Evolutionary conservation across 1,140 invertebrate genomes (phyloP).

Genomic region (Sycophaga agraensis): DNA sequence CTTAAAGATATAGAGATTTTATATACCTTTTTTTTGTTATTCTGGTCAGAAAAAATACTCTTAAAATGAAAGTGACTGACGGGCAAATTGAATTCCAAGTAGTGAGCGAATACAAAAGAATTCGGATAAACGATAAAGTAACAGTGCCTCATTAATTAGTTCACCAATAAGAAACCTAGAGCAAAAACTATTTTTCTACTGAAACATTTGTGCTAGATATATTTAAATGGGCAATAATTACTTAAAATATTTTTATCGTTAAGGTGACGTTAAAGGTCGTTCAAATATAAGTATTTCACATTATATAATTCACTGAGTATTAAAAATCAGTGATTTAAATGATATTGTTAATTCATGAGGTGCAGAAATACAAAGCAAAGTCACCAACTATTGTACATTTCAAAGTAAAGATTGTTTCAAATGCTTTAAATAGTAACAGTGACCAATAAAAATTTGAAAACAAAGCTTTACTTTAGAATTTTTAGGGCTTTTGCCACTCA

Average conservation of each 20-base stretch:
- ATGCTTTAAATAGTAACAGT: neutral
- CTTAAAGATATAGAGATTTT: neutral
- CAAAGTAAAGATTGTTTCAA: neutral
- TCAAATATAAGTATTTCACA: slow-evolving; percentile 8
- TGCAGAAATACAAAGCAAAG: slow-evolving; percentile 7
- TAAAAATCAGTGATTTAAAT: neutral
- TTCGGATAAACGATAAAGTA: slow-evolving; percentile 7
- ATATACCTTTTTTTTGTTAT: slow-evolving; percentile 6
- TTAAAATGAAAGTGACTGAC: slow-evolving; percentile 18
- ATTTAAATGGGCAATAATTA: slow-evolving; percentile 20
- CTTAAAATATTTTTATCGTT: slow-evolving; percentile 22
- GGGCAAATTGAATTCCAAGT: slow-evolving; percentile 5
- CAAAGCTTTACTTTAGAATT: slow-evolving; percentile 10
- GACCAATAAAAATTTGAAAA: neutral
- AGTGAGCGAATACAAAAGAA: slow-evolving; percentile 1
- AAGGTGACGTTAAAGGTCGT: neutral
- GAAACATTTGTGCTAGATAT: slow-evolving; percentile 16
- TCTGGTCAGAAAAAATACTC: slow-evolving; percentile 25
- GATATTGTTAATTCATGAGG: slow-evolving; percentile 3
- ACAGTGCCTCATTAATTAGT: slow-evolving; percentile 21
- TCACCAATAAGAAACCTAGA: slow-evolving; percentile 16
- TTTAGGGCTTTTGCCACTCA: slow-evolving; percentile 9
- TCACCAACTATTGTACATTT: slow-evolving; percentile 20
- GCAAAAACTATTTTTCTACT: slow-evolving; percentile 24
- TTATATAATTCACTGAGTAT: neutral